Conservation (phyloP, 2,888 invertebrate genomes). For the Xestia ashworthii region DNA sequence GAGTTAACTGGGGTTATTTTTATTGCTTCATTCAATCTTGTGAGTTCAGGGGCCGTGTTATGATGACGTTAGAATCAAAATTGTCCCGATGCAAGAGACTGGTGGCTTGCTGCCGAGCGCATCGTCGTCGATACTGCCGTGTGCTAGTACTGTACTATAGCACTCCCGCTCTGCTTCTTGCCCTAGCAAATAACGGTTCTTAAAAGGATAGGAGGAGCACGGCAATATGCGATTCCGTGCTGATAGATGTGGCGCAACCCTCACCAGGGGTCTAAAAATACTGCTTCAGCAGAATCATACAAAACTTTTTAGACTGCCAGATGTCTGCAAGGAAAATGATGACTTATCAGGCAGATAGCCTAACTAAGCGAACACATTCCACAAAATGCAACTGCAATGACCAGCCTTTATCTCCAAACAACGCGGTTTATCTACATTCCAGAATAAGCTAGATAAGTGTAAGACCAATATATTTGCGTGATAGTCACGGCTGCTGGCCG, state of each 20-base stretch:
- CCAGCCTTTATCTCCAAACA: conserved; percentile 14
- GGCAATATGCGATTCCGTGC: neutral
- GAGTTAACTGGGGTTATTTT: conserved; percentile 39
- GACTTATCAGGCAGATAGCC: no score
- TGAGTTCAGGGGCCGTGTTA: neutral
- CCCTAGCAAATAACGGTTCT: neutral
- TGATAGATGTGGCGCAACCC: neutral
- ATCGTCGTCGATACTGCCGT: neutral
- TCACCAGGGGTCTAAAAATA: neutral
- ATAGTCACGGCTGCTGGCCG: conserved; percentile 56
- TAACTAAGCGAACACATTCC: conserved; percentile 25
- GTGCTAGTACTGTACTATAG: neutral
- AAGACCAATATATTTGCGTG: conserved; percentile 32
- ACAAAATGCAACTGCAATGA: neutral
- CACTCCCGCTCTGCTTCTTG: neutral
- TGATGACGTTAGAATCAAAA: neutral
- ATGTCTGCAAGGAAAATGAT: neutral
- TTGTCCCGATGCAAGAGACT: neutral
- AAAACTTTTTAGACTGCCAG: neutral
- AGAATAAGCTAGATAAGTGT: conserved; percentile 29
- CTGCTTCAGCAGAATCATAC: neutral
- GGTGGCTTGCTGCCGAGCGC: neutral
- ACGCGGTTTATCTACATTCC: conserved; percentile 56
- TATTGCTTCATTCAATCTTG: conserved; percentile 40
- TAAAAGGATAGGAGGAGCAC: neutral